Base-by-base conservation (phyloP, 2,797 vertebrate species). In the Erpetoichthys calabaricus region DNA sequence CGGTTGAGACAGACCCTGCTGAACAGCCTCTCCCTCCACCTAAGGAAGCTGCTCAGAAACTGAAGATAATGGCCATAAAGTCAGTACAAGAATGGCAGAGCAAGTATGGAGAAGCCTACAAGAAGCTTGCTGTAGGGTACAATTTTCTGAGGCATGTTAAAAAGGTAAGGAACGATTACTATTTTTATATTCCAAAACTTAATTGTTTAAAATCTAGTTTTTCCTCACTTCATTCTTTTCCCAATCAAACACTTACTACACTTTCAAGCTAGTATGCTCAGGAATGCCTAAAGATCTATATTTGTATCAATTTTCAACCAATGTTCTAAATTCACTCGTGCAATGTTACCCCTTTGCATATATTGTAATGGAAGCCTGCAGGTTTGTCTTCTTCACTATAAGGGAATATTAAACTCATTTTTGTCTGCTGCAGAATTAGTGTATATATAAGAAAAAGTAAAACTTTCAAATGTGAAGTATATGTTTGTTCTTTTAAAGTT, bases 11-110 rank as follows among this genome's bases (percentile, higher is more conserved):
- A 0, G 83, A 98, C 59, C 70, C 71, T 0, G 70, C 69, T 1
- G 85, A 88, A 9, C 87, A 84, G 71, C 94, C 91, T 1, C 84
- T 98, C 7, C 94, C 96, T 0, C 91, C 92, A 0, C 94, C 94
- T 1, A 82, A 70, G 59, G 90, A 90, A 9, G 88, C 84, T 44
- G 91, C 93, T 1, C 86, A 75, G 55, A 91, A 82, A 7, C 80
- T 99, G 61, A 79, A 80, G 73, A 76, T 70, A 5, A 77, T 74
- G 0, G 88, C 91, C 10, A 74, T 91, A 45, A 77, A 65, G 61
- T 81, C 91, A 0, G 63, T 99, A 7, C 86, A 87, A 0, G 73
- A 73, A 0, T 99, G 96, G 96, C 87, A 92, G 1, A 69, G 73
- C 5, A 76, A 74, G 0, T 97, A 88, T 0, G 94, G 94, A 1